Conservation (phyloP, 2,888 invertebrate species). For the Tipula confusa region DNA sequence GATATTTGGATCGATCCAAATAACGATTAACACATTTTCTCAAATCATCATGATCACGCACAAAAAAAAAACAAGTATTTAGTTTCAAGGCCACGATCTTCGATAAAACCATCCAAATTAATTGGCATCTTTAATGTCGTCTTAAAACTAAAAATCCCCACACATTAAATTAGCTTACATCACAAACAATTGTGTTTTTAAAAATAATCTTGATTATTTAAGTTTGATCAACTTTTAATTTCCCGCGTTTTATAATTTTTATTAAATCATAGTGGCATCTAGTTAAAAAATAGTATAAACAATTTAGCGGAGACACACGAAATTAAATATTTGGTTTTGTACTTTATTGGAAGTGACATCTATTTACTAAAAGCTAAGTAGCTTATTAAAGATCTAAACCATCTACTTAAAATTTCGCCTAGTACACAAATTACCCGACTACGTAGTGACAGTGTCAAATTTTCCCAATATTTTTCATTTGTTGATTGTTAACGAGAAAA, state of each 20-base stretch:
- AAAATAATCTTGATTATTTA: not conserved
- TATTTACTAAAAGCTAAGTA: not conserved
- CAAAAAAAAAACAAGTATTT: not conserved
- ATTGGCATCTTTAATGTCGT: not conserved
- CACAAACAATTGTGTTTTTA: not conserved
- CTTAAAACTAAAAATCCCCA: not conserved
- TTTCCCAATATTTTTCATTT: not conserved
- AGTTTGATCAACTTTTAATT: not conserved
- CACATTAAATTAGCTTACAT: not conserved
- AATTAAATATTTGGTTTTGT: not conserved
- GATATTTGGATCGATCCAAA: no score
- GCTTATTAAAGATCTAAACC: not conserved
- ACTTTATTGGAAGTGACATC: not conserved
- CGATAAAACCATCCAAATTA: not conserved
- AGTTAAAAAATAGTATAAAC: no score
- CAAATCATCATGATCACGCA: not conserved
- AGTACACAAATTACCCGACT: not conserved
- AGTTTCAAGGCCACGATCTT: not conserved
- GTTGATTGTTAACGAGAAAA: not conserved
- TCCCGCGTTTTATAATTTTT: not conserved
- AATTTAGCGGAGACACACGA: not conserved
- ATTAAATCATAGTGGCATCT: no score
- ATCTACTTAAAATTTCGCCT: not conserved
- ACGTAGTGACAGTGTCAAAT: not conserved
- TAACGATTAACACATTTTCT: not conserved